Evolutionary conservation across 1,140 invertebrate species (phyloP).

Genomic region (Lutraria rhynchaena): DNA sequence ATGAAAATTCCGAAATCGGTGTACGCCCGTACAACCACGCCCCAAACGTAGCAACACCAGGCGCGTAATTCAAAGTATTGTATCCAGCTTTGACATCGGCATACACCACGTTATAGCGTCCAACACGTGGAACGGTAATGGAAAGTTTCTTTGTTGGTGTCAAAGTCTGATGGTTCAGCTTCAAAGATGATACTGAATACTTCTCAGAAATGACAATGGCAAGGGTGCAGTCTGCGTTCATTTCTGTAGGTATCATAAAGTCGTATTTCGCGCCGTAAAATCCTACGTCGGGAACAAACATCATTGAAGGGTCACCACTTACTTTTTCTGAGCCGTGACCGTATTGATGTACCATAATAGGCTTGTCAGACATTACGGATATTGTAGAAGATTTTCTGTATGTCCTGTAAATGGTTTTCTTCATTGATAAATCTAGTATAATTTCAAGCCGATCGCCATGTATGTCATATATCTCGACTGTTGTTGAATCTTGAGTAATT

Average conservation of each 20-base stretch:
- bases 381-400: background rate
- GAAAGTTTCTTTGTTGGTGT: background rate
- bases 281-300: background rate
- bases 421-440: background rate
- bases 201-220: background rate
- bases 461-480: background rate
- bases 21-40: no score
- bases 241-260: background rate
- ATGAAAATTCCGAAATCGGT: no score
- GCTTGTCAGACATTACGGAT: background rate
- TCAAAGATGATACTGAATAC: background rate
- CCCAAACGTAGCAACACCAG: no score
- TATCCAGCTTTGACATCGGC: no score
- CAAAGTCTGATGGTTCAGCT: background rate
- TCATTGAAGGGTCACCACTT: constrained; percentile 10
- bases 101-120: no score
- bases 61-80: no score
- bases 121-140: no score
- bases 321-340: background rate
- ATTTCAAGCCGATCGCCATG: background rate
- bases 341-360: constrained; percentile 2
- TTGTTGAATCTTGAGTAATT: background rate
- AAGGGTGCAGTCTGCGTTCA: background rate
- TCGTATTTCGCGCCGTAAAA: background rate
- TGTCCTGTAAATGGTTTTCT: background rate